A percentile compares a stretch with the other conserved stretches of the same genome.
Conservation (phyloP, 2,797 vertebrate genomes). For the Phalanger gymnotis region DNA sequence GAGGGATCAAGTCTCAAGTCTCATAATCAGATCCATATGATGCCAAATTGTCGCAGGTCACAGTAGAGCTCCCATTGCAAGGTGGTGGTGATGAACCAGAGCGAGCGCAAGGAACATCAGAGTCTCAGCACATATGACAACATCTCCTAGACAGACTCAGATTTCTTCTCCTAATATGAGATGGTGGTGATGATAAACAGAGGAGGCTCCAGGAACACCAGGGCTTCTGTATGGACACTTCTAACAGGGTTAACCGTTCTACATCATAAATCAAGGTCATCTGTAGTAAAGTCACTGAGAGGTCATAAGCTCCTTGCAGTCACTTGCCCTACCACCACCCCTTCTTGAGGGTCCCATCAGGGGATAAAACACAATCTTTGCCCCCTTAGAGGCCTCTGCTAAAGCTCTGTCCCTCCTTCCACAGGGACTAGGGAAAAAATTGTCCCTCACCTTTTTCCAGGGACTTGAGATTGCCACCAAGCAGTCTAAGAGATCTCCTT, state of each 20-base stretch:
- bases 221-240: background rate
- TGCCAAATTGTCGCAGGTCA: background rate
- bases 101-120: background rate
- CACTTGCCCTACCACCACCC: background rate
- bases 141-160: background rate
- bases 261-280: background rate
- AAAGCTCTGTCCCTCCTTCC: background rate
- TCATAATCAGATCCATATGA: background rate
- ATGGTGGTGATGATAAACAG: background rate
- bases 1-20: background rate
- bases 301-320: background rate
- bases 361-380: background rate
- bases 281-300: background rate
- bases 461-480: background rate
- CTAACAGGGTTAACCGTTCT: background rate
- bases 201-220: background rate
- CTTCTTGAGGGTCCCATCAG: no score
- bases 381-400: background rate
- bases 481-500: background rate
- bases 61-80: background rate
- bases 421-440: background rate
- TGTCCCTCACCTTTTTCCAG: background rate
- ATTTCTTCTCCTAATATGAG: background rate
- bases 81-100: no score
- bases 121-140: background rate